phyloP scores from a whole-genome alignment of 2,888 invertebrate genomes.

The Mamestra brassicae region DNA sequence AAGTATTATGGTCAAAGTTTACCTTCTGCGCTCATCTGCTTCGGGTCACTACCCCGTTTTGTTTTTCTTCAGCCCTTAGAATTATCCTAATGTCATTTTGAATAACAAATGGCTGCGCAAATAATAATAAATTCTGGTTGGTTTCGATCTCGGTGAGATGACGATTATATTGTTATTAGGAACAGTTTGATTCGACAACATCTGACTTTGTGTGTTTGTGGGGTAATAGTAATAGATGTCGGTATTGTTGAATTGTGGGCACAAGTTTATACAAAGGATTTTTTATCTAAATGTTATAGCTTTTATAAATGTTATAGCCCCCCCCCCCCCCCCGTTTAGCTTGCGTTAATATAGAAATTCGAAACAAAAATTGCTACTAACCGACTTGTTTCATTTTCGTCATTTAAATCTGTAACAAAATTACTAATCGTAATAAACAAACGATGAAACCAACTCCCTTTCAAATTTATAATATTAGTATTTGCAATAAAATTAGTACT shows the following conservation, averaged over 20 bases:
- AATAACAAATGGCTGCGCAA: constrained; percentile 64
- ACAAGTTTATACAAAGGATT: neutral
- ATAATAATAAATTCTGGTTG: constrained; percentile 59
- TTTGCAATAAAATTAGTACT: too few relatives aligned
- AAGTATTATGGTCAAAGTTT: neutral
- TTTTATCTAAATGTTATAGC: neutral
- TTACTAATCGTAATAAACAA: too few relatives aligned
- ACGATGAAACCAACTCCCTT: too few relatives aligned
- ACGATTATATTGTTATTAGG: constrained; percentile 12
- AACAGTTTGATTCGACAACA: constrained; percentile 38
- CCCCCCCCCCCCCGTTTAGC: too few relatives aligned
- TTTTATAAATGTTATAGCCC: too few relatives aligned
- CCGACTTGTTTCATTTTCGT: too few relatives aligned
- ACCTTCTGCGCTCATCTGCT: constrained; percentile 19
- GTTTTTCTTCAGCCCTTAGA: constrained; percentile 49
- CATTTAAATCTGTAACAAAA: too few relatives aligned
- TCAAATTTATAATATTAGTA: too few relatives aligned
- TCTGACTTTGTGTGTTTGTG: constrained; percentile 30
- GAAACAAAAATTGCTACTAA: too few relatives aligned
- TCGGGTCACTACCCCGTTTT: constrained; percentile 17
- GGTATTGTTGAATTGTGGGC: constrained; percentile 9
- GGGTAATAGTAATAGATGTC: constrained; percentile 17
- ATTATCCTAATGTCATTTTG: constrained; percentile 63
- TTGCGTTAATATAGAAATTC: too few relatives aligned
- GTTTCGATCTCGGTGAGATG: constrained; percentile 14